A percentile compares a stretch with the other conserved stretches of the same genome.
phyloP scores from a whole-genome alignment of 2,113 vertebrate genomes.

The Trachemys scripta region DNA sequence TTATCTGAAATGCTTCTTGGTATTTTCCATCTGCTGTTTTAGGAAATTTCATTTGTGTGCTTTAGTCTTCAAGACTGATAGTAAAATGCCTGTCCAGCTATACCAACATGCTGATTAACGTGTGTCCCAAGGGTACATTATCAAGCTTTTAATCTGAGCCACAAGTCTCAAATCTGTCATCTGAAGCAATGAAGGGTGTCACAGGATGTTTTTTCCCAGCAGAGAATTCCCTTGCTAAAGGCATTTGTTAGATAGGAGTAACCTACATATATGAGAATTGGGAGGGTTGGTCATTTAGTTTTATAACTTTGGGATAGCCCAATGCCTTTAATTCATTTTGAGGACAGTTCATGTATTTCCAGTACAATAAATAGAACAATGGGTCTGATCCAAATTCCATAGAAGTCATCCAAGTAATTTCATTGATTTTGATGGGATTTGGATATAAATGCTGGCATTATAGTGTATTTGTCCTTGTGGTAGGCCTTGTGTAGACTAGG shows the following conservation, averaged over 20 bases:
- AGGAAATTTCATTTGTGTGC: too few species aligned
- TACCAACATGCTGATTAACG: too few species aligned
- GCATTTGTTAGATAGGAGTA: not conserved
- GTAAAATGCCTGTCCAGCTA: too few species aligned
- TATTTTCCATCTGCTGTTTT: too few species aligned
- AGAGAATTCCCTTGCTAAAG: conserved; percentile 35
- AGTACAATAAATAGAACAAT: not conserved
- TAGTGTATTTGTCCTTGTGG: conserved; percentile 23
- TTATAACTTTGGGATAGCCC: not conserved
- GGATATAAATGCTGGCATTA: not conserved
- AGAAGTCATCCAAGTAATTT: not conserved
- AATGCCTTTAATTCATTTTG: not conserved
- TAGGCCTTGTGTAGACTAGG: conserved; percentile 33
- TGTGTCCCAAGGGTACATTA: too few species aligned
- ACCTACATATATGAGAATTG: not conserved
- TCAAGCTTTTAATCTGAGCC: too few species aligned
- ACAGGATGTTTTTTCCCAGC: conserved; percentile 28
- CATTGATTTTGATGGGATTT: not conserved
- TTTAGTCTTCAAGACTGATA: too few species aligned
- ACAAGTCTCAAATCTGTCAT: conserved; percentile 48
- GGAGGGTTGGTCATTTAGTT: not conserved
- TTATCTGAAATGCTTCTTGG: too few species aligned
- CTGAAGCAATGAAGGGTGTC: conserved; percentile 36
- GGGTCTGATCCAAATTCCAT: not conserved
- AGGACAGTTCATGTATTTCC: not conserved